phyloP scores from a whole-genome alignment of 2,113 vertebrate species.

The Climacteris rufus region DNA sequence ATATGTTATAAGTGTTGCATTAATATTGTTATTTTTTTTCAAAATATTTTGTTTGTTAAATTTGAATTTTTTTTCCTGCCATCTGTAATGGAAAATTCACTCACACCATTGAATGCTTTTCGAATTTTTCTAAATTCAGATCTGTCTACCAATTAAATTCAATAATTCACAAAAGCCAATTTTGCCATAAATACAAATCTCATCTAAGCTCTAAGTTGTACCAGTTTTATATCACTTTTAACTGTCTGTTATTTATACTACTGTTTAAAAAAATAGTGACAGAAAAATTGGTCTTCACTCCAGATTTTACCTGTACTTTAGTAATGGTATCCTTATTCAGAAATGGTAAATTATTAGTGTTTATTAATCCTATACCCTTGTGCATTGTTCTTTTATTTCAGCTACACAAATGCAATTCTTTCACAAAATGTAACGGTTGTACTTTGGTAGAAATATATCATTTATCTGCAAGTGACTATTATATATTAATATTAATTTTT shows the following conservation, averaged over 20 bases:
- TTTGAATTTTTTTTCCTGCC: neutral
- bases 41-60: neutral
- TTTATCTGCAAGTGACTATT: neutral
- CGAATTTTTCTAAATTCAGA: neutral
- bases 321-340: neutral
- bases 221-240: neutral
- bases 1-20: neutral
- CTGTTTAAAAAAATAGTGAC: neutral
- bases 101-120: neutral
- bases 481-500: neutral
- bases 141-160: neutral
- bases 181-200: neutral
- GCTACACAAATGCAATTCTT: neutral
- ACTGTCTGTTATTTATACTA: neutral
- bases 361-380: neutral
- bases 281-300: neutral
- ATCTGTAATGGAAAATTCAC: neutral
- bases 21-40: neutral
- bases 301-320: neutral
- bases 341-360: neutral
- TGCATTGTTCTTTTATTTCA: neutral
- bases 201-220: neutral
- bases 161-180: neutral
- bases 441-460: neutral
- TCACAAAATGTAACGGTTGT: neutral